phyloP scores from a whole-genome alignment of 2,888 invertebrate genomes.

The Sussaba pulchella region DNA sequence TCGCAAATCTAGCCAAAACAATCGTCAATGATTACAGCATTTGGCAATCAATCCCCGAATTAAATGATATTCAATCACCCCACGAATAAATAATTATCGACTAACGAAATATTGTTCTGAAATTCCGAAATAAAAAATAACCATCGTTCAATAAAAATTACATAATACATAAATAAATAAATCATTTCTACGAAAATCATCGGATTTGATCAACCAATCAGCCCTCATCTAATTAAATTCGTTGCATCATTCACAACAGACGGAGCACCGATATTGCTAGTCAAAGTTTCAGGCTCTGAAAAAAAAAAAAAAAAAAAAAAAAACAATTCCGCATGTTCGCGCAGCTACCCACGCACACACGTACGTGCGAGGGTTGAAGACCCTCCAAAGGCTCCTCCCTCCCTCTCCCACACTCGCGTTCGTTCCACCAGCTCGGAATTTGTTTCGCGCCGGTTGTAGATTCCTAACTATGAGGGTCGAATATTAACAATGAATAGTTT shows the following conservation, averaged over 20 bases:
- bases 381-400: not conserved
- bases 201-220: not conserved
- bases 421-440: slow-evolving; percentile 27
- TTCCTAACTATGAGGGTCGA: slow-evolving; percentile 44
- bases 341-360: not conserved
- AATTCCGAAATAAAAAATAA: too few relatives aligned
- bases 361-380: slow-evolving; percentile 13
- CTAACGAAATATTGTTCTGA: too few relatives aligned
- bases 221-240: not conserved
- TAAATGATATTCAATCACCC: too few relatives aligned
- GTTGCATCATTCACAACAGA: too few relatives aligned
- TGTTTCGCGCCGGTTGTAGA: slow-evolving; percentile 36
- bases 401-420: not conserved
- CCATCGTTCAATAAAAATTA: too few relatives aligned
- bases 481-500: slow-evolving; percentile 67
- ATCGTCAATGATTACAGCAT: too few relatives aligned
- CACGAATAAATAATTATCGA: too few relatives aligned
- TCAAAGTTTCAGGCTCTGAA: slow-evolving; percentile 4
- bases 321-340: slow-evolving; percentile 13
- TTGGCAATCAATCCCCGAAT: too few relatives aligned
- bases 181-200: not conserved
- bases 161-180: too few relatives aligned
- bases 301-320: too few relatives aligned
- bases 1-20: too few relatives aligned
- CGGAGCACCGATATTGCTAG: not conserved